Evolutionary conservation across 92 coral and sea anemone species (phyloP).

Genomic region (Porites lobata): DNA sequence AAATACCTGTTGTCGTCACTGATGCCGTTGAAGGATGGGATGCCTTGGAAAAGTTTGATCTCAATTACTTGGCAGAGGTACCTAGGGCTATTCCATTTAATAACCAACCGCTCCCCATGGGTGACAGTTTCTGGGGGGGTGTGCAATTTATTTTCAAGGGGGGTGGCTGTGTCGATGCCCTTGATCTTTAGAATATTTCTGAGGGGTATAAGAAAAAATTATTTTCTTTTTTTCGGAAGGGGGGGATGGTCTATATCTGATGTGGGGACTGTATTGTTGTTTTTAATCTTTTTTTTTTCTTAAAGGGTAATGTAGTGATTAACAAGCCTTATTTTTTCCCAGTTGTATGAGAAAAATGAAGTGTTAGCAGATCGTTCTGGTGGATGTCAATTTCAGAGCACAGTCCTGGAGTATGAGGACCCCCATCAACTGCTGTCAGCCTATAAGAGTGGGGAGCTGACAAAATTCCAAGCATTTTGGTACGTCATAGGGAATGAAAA

Average conservation of each 20-base stretch:
- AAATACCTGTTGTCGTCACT: slow-evolving; percentile 82
- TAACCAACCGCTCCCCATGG: too few relatives aligned
- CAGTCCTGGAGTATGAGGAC: slow-evolving; percentile 51
- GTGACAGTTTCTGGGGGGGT: too few relatives aligned
- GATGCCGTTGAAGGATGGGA: slow-evolving; percentile 93
- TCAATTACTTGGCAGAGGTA: slow-evolving; percentile 86
- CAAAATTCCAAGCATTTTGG: slow-evolving; percentile 78
- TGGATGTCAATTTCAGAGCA: slow-evolving; percentile 75
- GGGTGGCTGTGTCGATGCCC: too few relatives aligned
- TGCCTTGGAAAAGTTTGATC: slow-evolving; percentile 75
- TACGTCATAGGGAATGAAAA: background rate
- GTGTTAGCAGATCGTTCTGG: slow-evolving; percentile 26
- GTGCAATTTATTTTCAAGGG: too few relatives aligned
- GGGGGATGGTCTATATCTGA: too few relatives aligned
- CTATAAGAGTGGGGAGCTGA: slow-evolving; percentile 48
- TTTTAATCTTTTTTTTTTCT: too few relatives aligned
- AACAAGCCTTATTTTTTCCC: background rate
- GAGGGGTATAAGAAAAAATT: too few relatives aligned
- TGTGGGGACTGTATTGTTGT: too few relatives aligned
- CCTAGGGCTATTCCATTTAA: too few relatives aligned
- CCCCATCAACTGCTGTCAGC: slow-evolving; percentile 66
- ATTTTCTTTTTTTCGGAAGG: too few relatives aligned
- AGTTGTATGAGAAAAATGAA: slow-evolving; percentile 68
- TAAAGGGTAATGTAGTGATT: too few relatives aligned
- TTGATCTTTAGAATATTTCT: too few relatives aligned